phyloP scores from a whole-genome alignment of 2,797 vertebrate genomes.

The Gadopsis bispinosus region DNA sequence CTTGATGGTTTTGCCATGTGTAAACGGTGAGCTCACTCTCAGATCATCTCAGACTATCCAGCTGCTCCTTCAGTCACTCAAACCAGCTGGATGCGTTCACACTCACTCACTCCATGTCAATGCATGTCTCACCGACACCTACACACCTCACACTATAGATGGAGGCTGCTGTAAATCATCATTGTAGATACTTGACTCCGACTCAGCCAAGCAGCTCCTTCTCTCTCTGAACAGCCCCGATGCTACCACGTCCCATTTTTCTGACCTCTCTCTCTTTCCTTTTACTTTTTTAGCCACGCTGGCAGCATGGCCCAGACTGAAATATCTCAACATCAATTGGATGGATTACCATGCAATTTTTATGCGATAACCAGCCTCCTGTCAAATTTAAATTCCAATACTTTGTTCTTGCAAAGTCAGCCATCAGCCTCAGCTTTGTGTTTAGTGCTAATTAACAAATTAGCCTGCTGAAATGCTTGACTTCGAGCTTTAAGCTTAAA shows the following conservation, averaged over 20 bases:
- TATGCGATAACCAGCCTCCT: too few species aligned
- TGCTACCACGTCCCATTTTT: conserved; percentile 25
- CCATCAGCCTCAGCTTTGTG: not conserved
- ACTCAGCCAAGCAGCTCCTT: conserved; percentile 14
- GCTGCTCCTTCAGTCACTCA: conserved; percentile 66
- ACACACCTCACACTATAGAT: conserved; percentile 42
- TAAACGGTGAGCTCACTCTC: conserved; percentile 62
- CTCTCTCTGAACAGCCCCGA: not conserved
- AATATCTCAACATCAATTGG: conserved; percentile 9
- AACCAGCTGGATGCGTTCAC: conserved; percentile 62
- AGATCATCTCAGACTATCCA: conserved; percentile 57
- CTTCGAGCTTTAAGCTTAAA: not conserved
- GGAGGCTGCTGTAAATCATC: conserved; percentile 54
- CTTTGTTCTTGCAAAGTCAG: too few species aligned
- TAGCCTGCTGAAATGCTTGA: not conserved
- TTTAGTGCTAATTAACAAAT: not conserved
- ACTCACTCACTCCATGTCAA: conserved; percentile 46
- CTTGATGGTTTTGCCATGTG: conserved; percentile 75
- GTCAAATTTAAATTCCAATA: too few species aligned
- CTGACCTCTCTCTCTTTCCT: conserved; percentile 6
- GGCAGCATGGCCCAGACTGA: not conserved
- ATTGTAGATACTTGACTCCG: conserved; percentile 30
- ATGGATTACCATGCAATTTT: not conserved
- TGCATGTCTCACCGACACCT: conserved; percentile 58
- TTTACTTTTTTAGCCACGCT: not conserved